Conservation (phyloP, 2,113 vertebrate genomes). For the Laticauda colubrina region DNA sequence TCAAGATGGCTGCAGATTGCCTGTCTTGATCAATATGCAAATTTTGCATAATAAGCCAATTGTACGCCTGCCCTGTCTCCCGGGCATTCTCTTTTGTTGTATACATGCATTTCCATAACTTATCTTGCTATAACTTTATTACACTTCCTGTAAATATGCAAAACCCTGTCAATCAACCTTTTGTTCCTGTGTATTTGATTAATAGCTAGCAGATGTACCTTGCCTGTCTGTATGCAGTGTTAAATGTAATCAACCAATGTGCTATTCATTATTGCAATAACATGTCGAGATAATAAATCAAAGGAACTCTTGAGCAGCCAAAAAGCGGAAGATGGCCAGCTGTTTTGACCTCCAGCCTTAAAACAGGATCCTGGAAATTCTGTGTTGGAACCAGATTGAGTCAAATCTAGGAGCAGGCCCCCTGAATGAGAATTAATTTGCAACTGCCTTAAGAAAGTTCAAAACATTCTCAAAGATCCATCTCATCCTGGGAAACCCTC, state of each 20-base stretch:
- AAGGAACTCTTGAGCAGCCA: conserved; percentile 43
- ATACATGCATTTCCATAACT: conserved; percentile 58
- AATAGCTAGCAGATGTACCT: conserved; percentile 61
- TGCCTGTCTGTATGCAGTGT: conserved; percentile 32
- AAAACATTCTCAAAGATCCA: too few relatives aligned
- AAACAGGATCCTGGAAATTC: neutral
- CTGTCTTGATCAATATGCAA: neutral
- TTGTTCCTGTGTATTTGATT: conserved; percentile 65
- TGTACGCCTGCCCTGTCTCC: neutral
- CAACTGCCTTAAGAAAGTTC: too few relatives aligned
- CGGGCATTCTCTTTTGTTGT: neutral
- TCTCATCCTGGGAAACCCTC: too few relatives aligned
- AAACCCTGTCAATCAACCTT: conserved; percentile 62
- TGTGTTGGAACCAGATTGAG: neutral
- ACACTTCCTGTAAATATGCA: conserved; percentile 64
- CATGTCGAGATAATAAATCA: conserved; percentile 56
- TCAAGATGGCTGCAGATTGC: neutral
- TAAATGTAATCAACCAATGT: conserved; percentile 45
- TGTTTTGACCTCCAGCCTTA: neutral
- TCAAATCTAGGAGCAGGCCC: neutral
- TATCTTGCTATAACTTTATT: conserved; percentile 56
- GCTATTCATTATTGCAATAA: conserved; percentile 61
- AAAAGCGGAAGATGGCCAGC: conserved; percentile 1
- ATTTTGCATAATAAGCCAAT: conserved; percentile 19
- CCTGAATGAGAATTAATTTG: too few relatives aligned